Conservation (phyloP, 2,888 invertebrate genomes). For the Ephialtes manifestator region DNA sequence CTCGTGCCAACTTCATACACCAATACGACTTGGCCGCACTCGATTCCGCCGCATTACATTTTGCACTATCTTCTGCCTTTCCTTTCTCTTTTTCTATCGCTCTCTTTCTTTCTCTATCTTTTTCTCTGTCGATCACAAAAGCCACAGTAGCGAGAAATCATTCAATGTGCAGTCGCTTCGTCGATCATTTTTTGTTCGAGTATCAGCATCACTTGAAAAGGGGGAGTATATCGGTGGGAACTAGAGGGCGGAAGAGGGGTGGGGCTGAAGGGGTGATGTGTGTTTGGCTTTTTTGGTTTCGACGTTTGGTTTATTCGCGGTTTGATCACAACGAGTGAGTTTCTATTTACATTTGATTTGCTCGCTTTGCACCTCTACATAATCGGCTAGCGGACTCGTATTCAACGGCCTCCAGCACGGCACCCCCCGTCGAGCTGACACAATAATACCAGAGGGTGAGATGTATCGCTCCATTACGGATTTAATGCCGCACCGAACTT, state of each 20-base stretch:
- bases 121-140: conserved; percentile 32
- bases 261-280: background rate
- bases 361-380: conserved; percentile 57
- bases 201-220: conserved; percentile 24
- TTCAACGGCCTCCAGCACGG: background rate
- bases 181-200: conserved; percentile 37
- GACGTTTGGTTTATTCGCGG: conserved; percentile 55
- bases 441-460: conserved; percentile 36
- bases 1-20: conserved; percentile 57
- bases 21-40: conserved; percentile 74
- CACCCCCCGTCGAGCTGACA: background rate
- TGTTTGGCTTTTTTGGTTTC: conserved; percentile 28
- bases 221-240: conserved; percentile 14
- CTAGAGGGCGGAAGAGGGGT: background rate
- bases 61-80: conserved; percentile 44
- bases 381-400: conserved; percentile 20
- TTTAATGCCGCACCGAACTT: conserved; percentile 48
- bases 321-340: conserved; percentile 7
- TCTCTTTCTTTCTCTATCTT: too few species aligned
- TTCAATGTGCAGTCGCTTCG: conserved; percentile 63
- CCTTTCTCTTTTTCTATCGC: too few species aligned
- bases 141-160: conserved; percentile 42
- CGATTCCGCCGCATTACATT: conserved; percentile 83
- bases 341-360: conserved; percentile 62
- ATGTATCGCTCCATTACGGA: conserved; percentile 50